phyloP scores from a whole-genome alignment of 1,140 invertebrate genomes.

The Drosophila kohkoa region DNA sequence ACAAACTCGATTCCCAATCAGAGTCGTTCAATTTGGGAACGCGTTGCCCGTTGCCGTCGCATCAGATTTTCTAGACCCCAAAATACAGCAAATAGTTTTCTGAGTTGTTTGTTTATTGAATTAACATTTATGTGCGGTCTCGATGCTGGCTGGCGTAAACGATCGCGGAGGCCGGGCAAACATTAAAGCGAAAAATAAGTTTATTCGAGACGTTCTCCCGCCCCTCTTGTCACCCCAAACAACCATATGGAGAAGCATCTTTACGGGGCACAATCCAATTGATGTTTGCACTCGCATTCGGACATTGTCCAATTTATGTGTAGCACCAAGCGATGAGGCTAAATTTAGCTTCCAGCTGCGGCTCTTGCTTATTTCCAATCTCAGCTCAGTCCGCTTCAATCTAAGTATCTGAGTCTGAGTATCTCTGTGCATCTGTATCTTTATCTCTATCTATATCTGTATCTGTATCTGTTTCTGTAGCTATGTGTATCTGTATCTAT shows the following conservation, averaged over 20 bases:
- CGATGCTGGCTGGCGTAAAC: background rate
- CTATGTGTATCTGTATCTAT: conserved; percentile 6
- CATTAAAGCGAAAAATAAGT: conserved; percentile 23
- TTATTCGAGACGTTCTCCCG: conserved; percentile 1
- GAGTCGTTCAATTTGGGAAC: conserved; percentile 18
- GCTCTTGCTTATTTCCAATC: conserved; percentile 61
- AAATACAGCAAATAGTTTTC: conserved; percentile 65
- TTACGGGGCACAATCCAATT: conserved; percentile 45
- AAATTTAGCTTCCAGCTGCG: conserved; percentile 55
- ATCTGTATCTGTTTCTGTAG: conserved; percentile 19
- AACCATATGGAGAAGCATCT: conserved; percentile 6
- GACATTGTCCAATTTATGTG: conserved; percentile 58
- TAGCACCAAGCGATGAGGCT: conserved; percentile 38
- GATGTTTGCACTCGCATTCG: conserved; percentile 22
- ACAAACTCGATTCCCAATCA: conserved; percentile 35
- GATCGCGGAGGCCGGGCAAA: conserved; percentile 5
- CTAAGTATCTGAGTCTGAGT: conserved; percentile 21
- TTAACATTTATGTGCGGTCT: conserved; percentile 52
- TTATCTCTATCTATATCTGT: background rate
- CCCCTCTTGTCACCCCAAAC: background rate
- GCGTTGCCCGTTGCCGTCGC: background rate
- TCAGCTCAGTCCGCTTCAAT: conserved; percentile 48
- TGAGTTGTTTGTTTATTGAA: conserved; percentile 77
- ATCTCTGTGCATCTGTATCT: conserved; percentile 22
- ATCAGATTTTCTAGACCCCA: conserved; percentile 33